Evolutionary conservation across 2,113 vertebrate species (phyloP).

Genomic region (Phaethon lepturus): DNA sequence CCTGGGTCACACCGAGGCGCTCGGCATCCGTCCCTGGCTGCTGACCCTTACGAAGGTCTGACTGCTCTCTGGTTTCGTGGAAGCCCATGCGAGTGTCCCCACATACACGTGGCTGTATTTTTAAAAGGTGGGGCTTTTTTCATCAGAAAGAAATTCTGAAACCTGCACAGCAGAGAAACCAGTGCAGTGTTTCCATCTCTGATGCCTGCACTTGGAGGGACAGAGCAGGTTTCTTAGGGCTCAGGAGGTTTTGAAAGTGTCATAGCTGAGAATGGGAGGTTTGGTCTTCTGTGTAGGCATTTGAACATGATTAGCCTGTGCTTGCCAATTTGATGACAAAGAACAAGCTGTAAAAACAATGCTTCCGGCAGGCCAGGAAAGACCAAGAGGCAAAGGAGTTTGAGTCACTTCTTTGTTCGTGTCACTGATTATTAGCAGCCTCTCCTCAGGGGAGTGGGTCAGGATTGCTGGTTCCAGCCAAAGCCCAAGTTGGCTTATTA

Average conservation of each 20-base stretch:
- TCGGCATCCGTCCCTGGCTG: fast-evolving
- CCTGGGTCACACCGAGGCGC: not conserved
- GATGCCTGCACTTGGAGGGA: fast-evolving
- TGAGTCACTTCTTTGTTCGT: not conserved
- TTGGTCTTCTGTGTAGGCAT: not conserved
- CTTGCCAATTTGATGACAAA: not conserved
- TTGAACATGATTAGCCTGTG: not conserved
- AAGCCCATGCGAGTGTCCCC: not conserved
- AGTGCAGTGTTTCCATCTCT: not conserved
- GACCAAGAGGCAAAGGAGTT: not conserved
- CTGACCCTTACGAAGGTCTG: not conserved
- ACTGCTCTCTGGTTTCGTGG: not conserved
- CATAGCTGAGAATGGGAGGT: not conserved
- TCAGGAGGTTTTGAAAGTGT: not conserved
- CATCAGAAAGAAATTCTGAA: not conserved
- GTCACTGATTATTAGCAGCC: not conserved
- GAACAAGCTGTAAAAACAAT: not conserved
- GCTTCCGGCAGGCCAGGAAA: not conserved
- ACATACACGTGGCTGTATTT: not conserved
- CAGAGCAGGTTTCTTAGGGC: not conserved
- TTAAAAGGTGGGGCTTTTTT: not conserved
- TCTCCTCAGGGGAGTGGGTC: not conserved
- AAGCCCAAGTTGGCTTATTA: not conserved
- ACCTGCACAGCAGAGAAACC: not conserved
- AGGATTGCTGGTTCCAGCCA: not conserved